Evolutionary conservation across 2,888 invertebrate species (phyloP).

Genomic region (Mamestra brassicae): DNA sequence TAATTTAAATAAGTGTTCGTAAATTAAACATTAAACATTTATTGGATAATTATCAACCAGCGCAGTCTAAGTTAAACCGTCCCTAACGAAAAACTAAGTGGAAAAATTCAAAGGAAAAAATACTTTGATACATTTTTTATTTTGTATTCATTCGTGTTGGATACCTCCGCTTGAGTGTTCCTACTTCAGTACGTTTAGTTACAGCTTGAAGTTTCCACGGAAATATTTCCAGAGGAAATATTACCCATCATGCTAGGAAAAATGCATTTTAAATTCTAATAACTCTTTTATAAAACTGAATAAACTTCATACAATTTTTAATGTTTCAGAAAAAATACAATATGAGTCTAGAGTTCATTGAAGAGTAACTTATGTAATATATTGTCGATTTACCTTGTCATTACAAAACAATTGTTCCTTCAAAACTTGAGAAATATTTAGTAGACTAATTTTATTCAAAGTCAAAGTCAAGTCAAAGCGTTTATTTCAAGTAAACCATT

Average conservation of each 20-base stretch:
- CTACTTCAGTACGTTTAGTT: conserved; percentile 35
- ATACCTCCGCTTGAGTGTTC: conserved; percentile 32
- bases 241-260: conserved; percentile 12
- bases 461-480: no score
- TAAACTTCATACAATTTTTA: no score
- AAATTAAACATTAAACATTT: not conserved
- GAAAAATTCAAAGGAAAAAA: conserved; percentile 13
- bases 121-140: conserved; percentile 27
- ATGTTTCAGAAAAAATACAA: not conserved
- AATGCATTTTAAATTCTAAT: conserved; percentile 9
- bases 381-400: not conserved
- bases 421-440: not conserved
- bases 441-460: no score
- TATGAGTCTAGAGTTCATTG: not conserved
- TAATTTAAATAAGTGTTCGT: no score
- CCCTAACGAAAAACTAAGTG: not conserved
- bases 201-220: conserved; percentile 34
- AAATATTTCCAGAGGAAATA: conserved; percentile 25
- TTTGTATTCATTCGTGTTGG: conserved; percentile 33
- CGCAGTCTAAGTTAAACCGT: not conserved
- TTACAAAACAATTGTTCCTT: no score
- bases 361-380: not conserved
- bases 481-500: no score
- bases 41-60: not conserved
- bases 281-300: not conserved